phyloP scores from a whole-genome alignment of 2,113 vertebrate genomes.

The Phyllostomus hastatus region DNA sequence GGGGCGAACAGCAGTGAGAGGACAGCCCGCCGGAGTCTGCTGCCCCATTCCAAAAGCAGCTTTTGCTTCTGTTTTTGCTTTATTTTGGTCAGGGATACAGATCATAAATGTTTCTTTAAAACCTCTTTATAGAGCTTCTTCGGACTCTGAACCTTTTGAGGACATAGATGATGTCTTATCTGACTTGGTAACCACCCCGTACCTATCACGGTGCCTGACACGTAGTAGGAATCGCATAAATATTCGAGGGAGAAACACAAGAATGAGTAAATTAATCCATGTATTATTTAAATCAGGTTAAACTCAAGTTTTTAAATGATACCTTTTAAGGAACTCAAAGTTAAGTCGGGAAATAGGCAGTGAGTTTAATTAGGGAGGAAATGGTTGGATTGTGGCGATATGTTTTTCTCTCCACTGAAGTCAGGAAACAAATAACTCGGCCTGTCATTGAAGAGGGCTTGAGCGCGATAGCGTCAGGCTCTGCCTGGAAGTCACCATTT shows the following conservation, averaged over 20 bases:
- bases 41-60: background rate
- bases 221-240: background rate
- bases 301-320: background rate
- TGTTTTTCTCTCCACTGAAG: background rate
- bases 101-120: background rate
- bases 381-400: background rate
- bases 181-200: background rate
- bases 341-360: background rate
- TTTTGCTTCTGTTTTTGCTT: background rate
- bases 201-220: background rate
- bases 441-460: background rate
- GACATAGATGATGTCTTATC: background rate
- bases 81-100: background rate
- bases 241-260: background rate
- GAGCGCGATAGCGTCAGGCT: background rate
- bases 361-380: background rate
- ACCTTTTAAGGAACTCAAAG: background rate
- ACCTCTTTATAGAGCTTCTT: background rate
- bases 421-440: background rate
- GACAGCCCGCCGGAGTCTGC: fast-evolving
- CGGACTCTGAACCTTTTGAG: background rate
- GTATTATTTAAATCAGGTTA: background rate
- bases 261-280: background rate
- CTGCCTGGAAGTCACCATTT: background rate
- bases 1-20: fast-evolving